These are phyloP conservation scores for Drosophila murphyi DNA, from an alignment of 1,140 invertebrate genomes.

Conservation along the genomic window DNA sequence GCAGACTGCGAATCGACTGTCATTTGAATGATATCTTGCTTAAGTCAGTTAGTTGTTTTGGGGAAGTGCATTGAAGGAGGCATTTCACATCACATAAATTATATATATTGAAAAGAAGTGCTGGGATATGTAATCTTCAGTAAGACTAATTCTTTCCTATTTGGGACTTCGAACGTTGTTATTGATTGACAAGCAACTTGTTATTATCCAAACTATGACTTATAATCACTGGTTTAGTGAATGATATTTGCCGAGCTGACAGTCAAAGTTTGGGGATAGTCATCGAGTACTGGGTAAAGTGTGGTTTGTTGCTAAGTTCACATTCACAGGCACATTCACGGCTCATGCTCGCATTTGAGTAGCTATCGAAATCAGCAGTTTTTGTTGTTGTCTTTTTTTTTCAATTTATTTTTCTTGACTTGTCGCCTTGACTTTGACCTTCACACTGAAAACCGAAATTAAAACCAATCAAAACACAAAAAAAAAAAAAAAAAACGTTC, in stretches of 20 bases:
- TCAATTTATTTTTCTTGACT: conserved; percentile 7
- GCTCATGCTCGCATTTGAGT: conserved; percentile 2
- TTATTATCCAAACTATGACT: not conserved
- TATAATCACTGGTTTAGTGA: not conserved
- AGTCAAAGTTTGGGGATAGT: not conserved
- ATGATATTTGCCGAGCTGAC: not conserved
- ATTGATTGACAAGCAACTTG: too few species aligned
- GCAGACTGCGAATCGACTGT: too few species aligned
- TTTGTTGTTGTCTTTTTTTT: not conserved
- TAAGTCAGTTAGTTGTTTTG: too few species aligned
- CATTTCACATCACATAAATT: too few species aligned
- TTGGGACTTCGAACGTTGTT: too few species aligned
- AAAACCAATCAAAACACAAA: conserved; percentile 51
- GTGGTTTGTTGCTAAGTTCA: not conserved
- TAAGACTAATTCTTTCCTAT: not conserved
- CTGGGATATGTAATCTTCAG: too few species aligned
- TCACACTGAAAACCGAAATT: conserved; percentile 75
- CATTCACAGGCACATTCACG: conserved; percentile 27
- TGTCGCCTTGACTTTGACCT: conserved; percentile 66
- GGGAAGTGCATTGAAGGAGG: too few species aligned
- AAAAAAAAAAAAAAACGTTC: conserved; percentile 12
- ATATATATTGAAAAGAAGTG: not conserved
- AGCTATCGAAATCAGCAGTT: conserved; percentile 38
- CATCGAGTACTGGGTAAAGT: not conserved
- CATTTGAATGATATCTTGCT: too few species aligned